Evolutionary conservation across 2,888 invertebrate species (phyloP).

Genomic region (Rotaria magnacalcarata): DNA sequence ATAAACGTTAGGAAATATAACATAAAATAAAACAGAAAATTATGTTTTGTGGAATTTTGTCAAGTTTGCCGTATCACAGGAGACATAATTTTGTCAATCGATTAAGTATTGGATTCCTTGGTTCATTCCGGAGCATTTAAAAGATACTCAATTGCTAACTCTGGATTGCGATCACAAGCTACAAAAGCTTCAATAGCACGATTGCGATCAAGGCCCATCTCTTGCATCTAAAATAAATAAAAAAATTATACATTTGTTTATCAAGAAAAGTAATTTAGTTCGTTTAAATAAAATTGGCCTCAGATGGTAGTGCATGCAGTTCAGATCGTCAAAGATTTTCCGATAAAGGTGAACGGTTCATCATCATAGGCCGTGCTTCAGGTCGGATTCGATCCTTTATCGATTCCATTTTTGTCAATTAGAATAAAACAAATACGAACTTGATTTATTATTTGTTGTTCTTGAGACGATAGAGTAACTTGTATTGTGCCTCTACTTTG

Average conservation of each 20-base stretch:
- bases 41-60: too few species aligned
- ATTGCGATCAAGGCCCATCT: background rate
- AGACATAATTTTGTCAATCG: too few species aligned
- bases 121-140: background rate
- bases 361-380: background rate
- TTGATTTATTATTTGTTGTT: background rate
- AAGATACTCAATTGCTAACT: background rate
- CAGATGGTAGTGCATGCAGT: slow-evolving; percentile 38
- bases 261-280: too few species aligned
- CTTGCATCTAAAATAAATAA: background rate
- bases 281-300: background rate
- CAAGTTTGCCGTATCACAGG: too few species aligned
- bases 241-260: background rate
- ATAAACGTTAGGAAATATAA: too few species aligned
- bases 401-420: background rate
- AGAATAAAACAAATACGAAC: background rate
- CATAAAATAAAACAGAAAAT: too few species aligned
- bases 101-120: background rate
- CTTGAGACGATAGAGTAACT: background rate
- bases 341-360: slow-evolving; percentile 1
- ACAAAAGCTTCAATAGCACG: slow-evolving; percentile 8
- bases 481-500: background rate
- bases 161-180: background rate
- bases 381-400: background rate
- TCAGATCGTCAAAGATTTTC: background rate